A percentile compares a stretch with the other conserved stretches of the same genome.
Evolutionary conservation across 2,888 invertebrate species (phyloP).

Genomic region (Zootermopsis nevadensis): DNA sequence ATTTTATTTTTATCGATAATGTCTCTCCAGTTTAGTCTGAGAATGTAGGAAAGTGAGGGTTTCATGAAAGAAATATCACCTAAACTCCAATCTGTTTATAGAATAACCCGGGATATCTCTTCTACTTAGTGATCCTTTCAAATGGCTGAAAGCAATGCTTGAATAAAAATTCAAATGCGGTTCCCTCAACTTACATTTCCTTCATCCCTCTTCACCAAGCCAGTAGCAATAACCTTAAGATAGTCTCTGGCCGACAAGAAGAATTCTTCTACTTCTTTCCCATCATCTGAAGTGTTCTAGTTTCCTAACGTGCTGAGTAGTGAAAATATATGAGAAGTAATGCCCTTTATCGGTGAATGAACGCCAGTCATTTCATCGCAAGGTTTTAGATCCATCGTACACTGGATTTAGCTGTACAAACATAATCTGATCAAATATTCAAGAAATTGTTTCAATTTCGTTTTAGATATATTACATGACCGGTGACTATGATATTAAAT

Average conservation of each 20-base stretch:
- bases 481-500: too few species aligned
- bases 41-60: too few species aligned
- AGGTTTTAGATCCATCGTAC: background rate
- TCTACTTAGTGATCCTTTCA: background rate
- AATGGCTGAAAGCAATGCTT: background rate
- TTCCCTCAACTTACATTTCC: background rate
- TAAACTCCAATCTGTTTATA: background rate
- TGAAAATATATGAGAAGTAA: background rate
- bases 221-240: background rate
- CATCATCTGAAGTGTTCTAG: background rate
- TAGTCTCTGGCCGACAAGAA: background rate
- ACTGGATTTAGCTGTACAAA: background rate
- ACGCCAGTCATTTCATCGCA: background rate
- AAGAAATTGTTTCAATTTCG: background rate
- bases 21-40: too few species aligned
- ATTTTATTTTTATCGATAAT: too few species aligned
- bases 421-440: background rate
- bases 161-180: constrained; percentile 10
- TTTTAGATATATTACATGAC: too few species aligned
- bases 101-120: background rate
- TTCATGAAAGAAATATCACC: too few species aligned
- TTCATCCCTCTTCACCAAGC: background rate
- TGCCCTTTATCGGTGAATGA: background rate
- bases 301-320: background rate
- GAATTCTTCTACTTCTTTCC: background rate